phyloP scores from a whole-genome alignment of 2,113 vertebrate species.

The Scomber colias region DNA sequence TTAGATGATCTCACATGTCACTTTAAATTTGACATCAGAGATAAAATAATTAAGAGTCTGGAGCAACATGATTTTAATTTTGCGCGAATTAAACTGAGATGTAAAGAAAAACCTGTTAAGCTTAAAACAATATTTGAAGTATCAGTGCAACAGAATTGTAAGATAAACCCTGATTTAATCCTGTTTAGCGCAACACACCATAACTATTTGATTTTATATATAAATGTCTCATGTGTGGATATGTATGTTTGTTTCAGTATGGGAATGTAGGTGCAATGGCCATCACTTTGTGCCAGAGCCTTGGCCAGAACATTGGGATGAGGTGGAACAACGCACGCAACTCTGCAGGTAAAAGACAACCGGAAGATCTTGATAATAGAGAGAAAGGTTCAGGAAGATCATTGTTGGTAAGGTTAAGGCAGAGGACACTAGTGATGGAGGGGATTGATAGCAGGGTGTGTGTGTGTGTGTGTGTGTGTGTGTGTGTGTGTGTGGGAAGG shows the following conservation, averaged over 20 bases:
- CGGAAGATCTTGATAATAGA: neutral
- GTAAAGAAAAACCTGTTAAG: neutral
- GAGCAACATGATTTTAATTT: no score
- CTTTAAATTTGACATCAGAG: neutral
- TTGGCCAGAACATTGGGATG: constrained; percentile 98
- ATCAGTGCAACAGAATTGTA: neutral
- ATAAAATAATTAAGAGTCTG: neutral
- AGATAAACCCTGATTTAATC: no score
- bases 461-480: neutral
- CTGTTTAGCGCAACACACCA: no score
- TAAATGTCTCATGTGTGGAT: neutral
- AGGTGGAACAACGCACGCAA: constrained; percentile 93
- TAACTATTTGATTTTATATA: neutral
- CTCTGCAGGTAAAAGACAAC: constrained; percentile 86
- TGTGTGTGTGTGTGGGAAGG: no score
- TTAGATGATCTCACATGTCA: neutral
- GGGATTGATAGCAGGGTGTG: neutral
- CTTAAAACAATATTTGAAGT: no score
- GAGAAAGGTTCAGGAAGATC: neutral
- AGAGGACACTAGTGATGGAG: neutral
- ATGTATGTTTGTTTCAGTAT: constrained; percentile 80
- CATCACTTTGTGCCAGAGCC: constrained; percentile 92
- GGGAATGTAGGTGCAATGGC: constrained; percentile 93
- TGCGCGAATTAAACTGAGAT: no score
- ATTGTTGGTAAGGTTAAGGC: neutral